Percentiles rank a stretch among this genome's conserved stretches.
These are phyloP conservation scores for Leptinotarsa texana DNA, from an alignment of 1,140 invertebrate genomes.

Conservation along the genomic window DNA sequence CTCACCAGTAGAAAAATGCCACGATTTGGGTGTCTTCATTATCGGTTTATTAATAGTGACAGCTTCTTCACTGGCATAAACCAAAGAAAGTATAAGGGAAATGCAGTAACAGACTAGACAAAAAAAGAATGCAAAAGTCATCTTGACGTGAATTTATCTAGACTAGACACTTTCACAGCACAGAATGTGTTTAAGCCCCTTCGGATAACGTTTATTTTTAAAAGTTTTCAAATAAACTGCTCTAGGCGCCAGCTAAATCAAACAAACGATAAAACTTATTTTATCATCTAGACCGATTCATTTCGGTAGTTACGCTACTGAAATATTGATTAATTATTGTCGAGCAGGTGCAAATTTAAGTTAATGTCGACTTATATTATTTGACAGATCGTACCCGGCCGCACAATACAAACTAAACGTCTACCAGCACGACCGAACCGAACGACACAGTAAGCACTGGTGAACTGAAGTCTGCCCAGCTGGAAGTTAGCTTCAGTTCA, in stretches of 20 bases:
- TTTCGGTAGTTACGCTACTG: background rate
- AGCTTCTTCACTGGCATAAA: slow-evolving; percentile 16
- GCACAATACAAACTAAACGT: too few relatives aligned
- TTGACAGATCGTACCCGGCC: too few relatives aligned
- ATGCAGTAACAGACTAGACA: slow-evolving; percentile 10
- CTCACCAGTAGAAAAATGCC: slow-evolving; percentile 30
- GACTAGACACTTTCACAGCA: slow-evolving; percentile 16
- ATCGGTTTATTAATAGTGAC: slow-evolving; percentile 26
- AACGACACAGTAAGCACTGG: background rate
- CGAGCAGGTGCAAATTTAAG: too few relatives aligned
- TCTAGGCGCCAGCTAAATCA: slow-evolving; percentile 16
- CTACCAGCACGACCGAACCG: too few relatives aligned
- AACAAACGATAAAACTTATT: slow-evolving; percentile 11
- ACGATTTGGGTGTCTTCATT: slow-evolving; percentile 19
- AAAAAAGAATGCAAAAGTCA: slow-evolving; percentile 8
- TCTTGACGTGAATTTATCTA: background rate
- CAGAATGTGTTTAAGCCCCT: background rate
- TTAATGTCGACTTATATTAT: too few relatives aligned
- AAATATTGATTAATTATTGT: background rate
- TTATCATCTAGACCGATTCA: background rate
- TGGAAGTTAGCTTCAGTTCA: background rate
- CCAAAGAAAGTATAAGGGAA: slow-evolving; percentile 15
- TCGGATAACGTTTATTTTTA: slow-evolving; percentile 19
- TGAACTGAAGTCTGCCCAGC: slow-evolving; percentile 7
- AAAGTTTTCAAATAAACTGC: slow-evolving; percentile 19